Evolutionary conservation across 2,888 invertebrate genomes (phyloP).

Genomic region (Fragum fragum): DNA sequence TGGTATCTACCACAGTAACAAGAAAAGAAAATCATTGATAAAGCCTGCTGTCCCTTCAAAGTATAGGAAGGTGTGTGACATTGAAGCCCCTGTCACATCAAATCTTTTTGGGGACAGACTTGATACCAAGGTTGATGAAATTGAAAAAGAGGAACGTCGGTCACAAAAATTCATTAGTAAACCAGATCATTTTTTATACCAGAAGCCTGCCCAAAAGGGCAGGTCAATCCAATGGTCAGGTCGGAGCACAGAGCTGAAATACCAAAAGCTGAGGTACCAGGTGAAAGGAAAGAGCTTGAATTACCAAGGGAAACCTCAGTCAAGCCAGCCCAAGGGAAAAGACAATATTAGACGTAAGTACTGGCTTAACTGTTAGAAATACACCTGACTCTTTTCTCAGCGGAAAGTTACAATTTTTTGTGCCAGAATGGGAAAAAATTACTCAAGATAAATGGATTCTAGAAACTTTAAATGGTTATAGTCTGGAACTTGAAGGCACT

Average conservation of each 20-base stretch:
- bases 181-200: slow-evolving; percentile 15
- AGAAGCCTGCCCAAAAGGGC: slow-evolving; percentile 12
- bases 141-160: slow-evolving; percentile 6
- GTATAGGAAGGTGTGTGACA: slow-evolving; percentile 24
- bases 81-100: neutral
- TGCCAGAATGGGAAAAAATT: slow-evolving; percentile 25
- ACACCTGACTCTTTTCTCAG: slow-evolving; percentile 34
- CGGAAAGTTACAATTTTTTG: slow-evolving; percentile 24
- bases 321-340: neutral
- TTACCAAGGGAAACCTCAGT: neutral
- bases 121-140: neutral
- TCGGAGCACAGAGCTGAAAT: neutral
- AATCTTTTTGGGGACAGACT: slow-evolving; percentile 35
- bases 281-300: neutral
- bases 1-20: neutral
- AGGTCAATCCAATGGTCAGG: neutral
- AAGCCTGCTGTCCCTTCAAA: slow-evolving; percentile 18
- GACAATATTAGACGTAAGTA: slow-evolving; percentile 7
- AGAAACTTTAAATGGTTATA: slow-evolving; percentile 34
- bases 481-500: slow-evolving; percentile 26
- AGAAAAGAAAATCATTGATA: slow-evolving; percentile 13
- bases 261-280: neutral
- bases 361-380: slow-evolving; percentile 12
- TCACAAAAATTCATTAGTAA: slow-evolving; percentile 4
- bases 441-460: slow-evolving; percentile 42